These are phyloP conservation scores for Leptodirus hochenwartii DNA, from an alignment of 2,888 invertebrate genomes.

Conservation along the genomic window DNA sequence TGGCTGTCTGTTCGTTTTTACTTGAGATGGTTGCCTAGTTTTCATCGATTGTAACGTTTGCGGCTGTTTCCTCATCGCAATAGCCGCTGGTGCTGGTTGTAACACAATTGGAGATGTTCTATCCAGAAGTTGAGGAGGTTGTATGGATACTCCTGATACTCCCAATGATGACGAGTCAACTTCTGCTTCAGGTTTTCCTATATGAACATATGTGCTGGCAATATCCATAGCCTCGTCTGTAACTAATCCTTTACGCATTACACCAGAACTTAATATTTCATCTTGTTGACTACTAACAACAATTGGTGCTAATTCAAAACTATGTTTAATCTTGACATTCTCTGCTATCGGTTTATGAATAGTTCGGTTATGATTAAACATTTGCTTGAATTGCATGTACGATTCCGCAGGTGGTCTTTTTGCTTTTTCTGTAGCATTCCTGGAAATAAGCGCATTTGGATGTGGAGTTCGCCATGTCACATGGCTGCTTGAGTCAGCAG, in stretches of 20 bases:
- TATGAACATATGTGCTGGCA: constrained; percentile 26
- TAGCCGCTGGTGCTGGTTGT: constrained; percentile 4
- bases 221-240: constrained; percentile 25
- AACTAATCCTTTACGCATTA: constrained; percentile 27
- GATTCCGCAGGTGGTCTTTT: constrained; percentile 3
- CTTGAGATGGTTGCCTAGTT: constrained; percentile 40
- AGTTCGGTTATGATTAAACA: not conserved
- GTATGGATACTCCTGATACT: constrained; percentile 14
- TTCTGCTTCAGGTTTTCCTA: constrained; percentile 27
- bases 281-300: not conserved
- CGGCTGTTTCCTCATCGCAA: constrained; percentile 12
- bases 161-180: constrained; percentile 22
- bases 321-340: not conserved
- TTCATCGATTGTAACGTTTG: constrained; percentile 33
- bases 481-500: not conserved
- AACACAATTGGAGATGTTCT: constrained; percentile 11
- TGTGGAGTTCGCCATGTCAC: not conserved
- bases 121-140: constrained; percentile 12
- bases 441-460: too few relatives aligned
- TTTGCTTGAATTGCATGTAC: not conserved
- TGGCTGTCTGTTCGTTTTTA: constrained; percentile 11
- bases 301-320: not conserved
- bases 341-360: constrained; percentile 4
- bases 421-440: constrained; percentile 13
- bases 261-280: constrained; percentile 7